Base-by-base conservation (phyloP, 30 jellyfish, hydroid and myxozoan species). In the Sanderia malayensis region DNA sequence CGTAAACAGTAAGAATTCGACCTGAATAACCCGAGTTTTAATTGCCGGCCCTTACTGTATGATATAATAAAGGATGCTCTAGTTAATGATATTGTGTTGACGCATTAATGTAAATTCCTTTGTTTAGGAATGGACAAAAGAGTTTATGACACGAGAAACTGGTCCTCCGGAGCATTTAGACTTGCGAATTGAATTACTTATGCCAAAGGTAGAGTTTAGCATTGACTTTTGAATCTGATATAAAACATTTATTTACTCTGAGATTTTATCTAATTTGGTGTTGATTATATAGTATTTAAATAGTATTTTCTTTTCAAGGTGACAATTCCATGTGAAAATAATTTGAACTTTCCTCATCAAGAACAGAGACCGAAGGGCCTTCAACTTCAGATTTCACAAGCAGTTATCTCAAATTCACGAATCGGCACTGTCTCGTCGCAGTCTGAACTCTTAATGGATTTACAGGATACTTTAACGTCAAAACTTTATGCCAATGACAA, bases 121-220 rank as follows among this genome's bases (percentile, higher is more conserved):
- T 55, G n/a, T 70, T 15, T 66, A 92, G 98, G 98, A 92, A 58
- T 92, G 98, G 98, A 92, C 98, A 31, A 92, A 92, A 47, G 98
- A 83, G 32, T 85, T 92, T 66, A 72, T 92, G 75, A 70, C 95
- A 44, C 76, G 63, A n/a, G 98, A 92, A 21, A 28, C 83, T 31
- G 96, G 95, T 7, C 94, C 94, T 15, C 92, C 95, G 2, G 98
- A 92, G 70, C 96, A 84, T 80, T 73, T 92, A 0, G 87, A 92
- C 25, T 67, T 83, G 0, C 76, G 98, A 11, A 61, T 92, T 7
- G 98, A 92, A 79, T 71, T 86, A 6, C 49, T 92, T 17, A 73
- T 92, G 95, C 98, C 98, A 0, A 90, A 92, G 96, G 98, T 92
- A 72, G n/a, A n/a, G n/a, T n/a, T n/a, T n/a, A n/a, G n/a, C n/a